Evolutionary conservation across 2,888 invertebrate genomes (phyloP), one percentile per base, ranked within the genome.

Genomic region (Thysanoteuthis rhombus): DNA sequence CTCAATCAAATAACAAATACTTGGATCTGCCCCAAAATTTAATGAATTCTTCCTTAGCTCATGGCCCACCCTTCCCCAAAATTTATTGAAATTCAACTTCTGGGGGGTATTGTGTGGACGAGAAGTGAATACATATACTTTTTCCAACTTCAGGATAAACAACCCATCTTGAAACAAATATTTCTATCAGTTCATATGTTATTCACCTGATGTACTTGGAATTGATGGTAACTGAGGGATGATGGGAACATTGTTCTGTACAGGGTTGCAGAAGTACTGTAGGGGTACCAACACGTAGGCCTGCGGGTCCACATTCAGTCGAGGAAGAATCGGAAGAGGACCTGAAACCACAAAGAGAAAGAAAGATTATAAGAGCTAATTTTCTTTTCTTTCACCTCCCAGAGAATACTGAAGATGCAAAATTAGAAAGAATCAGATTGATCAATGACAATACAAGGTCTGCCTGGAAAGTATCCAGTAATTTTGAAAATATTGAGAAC

Each of bases 241-340:
- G 40, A 92, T 16, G 4, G 92, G 42, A 40, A 75, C 36, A 36
- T 75, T 75, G n/a, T 75, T 75, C 75, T 75, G 75, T 75, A 36
- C 12, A 75, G 75, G 16, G 75, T 75, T 75, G 75, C 75, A 75
- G 75, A 75, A 75, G n/a, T n/a, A 75, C 90, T 95, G 95, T 45
- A 96, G 94, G 5, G 96, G 96, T 58, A 96, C 95, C 47, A 96
- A 94, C 38, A 95, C 95, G 94, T 95, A 96, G 5, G 96, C 94
- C 93, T 95, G 95, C 42, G 95, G 94, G 25, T 40, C 58, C 38
- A 89, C 40, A 42, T 38, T 58, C 4, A 95, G 95, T 19, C 96
- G 94, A 42, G 96, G 96, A 38, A 96, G 94, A 45, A 96, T 95
- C n/a, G 95, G 95, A 90, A 94, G 94, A 22, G 95, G 95, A 93